Conservation (phyloP, 1,140 invertebrate genomes). For the Parasteatoda tepidariorum region DNA sequence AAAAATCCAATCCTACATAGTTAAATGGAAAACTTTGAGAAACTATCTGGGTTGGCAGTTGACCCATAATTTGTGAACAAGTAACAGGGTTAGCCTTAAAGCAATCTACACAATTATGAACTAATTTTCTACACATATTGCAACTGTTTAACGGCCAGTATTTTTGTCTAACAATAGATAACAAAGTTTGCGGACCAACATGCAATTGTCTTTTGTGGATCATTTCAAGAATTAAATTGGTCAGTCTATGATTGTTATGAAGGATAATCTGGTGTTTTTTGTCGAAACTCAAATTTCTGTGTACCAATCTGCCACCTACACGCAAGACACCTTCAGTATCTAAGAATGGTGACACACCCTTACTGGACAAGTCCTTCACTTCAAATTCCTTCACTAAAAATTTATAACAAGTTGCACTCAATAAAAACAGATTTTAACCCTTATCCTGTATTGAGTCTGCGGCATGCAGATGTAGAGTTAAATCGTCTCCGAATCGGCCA, state of each 20-base stretch:
- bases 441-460: no score
- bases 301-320: background rate
- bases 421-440: no score
- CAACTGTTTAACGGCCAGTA: background rate
- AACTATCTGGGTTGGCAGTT: conserved; percentile 5
- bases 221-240: background rate
- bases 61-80: background rate
- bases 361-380: no score
- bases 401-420: no score
- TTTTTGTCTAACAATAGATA: background rate
- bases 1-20: conserved; percentile 37
- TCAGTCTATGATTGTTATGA: background rate
- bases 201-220: background rate
- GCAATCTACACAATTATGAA: conserved; percentile 32
- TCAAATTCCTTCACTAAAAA: no score
- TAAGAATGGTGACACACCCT: no score
- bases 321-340: conserved; percentile 19
- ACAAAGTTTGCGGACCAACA: background rate
- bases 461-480: no score
- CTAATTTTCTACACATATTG: conserved; percentile 20
- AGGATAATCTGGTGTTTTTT: background rate
- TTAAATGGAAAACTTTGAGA: conserved; percentile 12
- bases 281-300: background rate
- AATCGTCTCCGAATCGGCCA: no score
- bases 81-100: background rate